Conservation (phyloP, 2,888 invertebrate species). For the Pristionchus exspectatus region DNA sequence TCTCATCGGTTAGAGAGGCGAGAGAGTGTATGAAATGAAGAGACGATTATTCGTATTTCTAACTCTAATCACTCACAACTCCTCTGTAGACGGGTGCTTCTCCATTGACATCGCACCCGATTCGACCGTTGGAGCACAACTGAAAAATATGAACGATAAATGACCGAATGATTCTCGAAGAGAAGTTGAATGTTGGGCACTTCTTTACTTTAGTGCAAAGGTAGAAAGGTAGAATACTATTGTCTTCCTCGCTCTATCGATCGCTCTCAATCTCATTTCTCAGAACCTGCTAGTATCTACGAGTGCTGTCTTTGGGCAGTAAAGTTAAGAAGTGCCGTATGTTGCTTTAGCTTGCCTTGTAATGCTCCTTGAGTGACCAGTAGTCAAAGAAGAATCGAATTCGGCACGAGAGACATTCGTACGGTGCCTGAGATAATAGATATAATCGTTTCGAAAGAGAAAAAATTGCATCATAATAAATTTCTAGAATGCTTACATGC, state of each 20-base stretch:
- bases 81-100: neutral
- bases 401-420: constrained; percentile 6
- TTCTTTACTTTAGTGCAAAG: too few species aligned
- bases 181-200: neutral
- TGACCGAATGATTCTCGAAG: neutral
- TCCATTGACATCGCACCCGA: neutral
- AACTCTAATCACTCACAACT: neutral
- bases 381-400: constrained; percentile 36
- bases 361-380: constrained; percentile 14
- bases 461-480: too few species aligned
- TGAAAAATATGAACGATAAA: neutral
- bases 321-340: too few species aligned
- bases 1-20: too few species aligned
- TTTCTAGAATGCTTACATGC: neutral
- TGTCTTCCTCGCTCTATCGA: too few species aligned
- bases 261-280: too few species aligned
- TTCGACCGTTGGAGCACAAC: constrained; percentile 22
- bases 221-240: too few species aligned
- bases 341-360: neutral
- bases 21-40: too few species aligned
- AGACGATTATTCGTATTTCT: too few species aligned
- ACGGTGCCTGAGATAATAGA: neutral
- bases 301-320: too few species aligned
- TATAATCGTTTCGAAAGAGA: neutral
- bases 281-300: too few species aligned